phyloP scores from a whole-genome alignment of 2,797 vertebrate genomes.

The Halcyon badia region DNA sequence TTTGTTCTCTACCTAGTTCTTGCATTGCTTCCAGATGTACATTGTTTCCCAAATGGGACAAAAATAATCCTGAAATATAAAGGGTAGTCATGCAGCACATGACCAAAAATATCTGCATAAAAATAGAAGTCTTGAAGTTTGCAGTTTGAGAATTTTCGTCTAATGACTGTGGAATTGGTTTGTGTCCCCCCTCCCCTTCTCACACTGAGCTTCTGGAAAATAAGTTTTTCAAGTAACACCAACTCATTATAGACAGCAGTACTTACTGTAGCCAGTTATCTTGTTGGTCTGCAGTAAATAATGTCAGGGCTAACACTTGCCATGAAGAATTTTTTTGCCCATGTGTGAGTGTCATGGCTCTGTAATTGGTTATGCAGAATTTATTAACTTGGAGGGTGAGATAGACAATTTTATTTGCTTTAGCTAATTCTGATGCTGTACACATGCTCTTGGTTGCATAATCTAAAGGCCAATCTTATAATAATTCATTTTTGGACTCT shows the following conservation, averaged over 20 bases:
- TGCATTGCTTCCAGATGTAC: not conserved
- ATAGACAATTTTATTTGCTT: constrained; percentile 17
- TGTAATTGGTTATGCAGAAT: not conserved
- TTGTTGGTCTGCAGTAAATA: not conserved
- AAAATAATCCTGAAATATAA: constrained; percentile 23
- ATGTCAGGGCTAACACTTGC: not conserved
- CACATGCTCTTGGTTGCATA: constrained; percentile 22
- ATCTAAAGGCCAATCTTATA: constrained; percentile 24
- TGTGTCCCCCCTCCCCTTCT: not conserved
- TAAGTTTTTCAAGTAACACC: not conserved
- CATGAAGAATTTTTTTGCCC: not conserved
- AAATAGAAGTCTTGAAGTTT: constrained; percentile 38
- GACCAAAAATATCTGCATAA: constrained; percentile 25
- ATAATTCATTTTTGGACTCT: constrained; percentile 23
- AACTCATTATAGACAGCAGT: not conserved
- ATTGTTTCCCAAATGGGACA: not conserved
- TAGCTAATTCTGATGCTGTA: not conserved
- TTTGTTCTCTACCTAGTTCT: constrained; percentile 22
- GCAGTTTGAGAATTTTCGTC: constrained; percentile 19
- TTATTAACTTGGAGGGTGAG: not conserved
- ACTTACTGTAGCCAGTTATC: not conserved
- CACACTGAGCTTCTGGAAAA: not conserved
- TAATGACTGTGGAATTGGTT: constrained; percentile 21
- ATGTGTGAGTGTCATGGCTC: not conserved
- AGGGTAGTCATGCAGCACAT: not conserved